Evolutionary conservation across 2,888 invertebrate genomes (phyloP), one percentile per base, ranked within the genome.

Genomic region (Tuberolachnus salignus): DNA sequence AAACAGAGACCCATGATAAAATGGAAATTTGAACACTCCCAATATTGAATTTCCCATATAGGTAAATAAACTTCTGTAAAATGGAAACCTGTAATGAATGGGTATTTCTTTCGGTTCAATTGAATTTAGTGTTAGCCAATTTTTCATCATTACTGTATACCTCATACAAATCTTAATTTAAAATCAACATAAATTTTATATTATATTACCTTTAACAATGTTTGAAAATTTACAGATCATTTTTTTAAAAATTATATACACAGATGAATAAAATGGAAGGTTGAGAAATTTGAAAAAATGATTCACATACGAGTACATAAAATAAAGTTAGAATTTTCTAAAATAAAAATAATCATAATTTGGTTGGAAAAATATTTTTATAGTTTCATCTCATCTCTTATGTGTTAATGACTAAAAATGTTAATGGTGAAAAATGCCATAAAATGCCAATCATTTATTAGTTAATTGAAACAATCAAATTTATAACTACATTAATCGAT

Each of bases 401-500:
- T 57, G 13, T 59, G 11, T 51, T 51, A 16, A 63, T 63, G 55
- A 21, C 19, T 59, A 13, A 10, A 13, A 49, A 34, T 34, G 3
- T 6, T 34, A 34, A 34, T 34, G n/a, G n/a, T n/a, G n/a, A n/a
- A n/a, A n/a, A n/a, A n/a, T n/a, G n/a, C n/a, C n/a, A n/a, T n/a
- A n/a, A n/a, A 19, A 55, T 34, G 14, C 16, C 44, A 64, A 66
- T 44, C 64, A 44, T 75, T 78, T 78, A 42, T 61, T 59, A 67
- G 21, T 61, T 42, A 6, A 69, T 21, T 69, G 34, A 42, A 66
- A 75, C 66, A 78, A 13, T 69, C 21, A 69, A 49, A 69, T 67
- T n/a, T 34, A 75, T 75, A 59, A 78, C 51, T 46, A 51, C 19
- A 59, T 69, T 6, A 78, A 69, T 78, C 59, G 69, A 42, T 21